Evolutionary conservation across 2,888 invertebrate species (phyloP).

Genomic region (Cancer borealis): DNA sequence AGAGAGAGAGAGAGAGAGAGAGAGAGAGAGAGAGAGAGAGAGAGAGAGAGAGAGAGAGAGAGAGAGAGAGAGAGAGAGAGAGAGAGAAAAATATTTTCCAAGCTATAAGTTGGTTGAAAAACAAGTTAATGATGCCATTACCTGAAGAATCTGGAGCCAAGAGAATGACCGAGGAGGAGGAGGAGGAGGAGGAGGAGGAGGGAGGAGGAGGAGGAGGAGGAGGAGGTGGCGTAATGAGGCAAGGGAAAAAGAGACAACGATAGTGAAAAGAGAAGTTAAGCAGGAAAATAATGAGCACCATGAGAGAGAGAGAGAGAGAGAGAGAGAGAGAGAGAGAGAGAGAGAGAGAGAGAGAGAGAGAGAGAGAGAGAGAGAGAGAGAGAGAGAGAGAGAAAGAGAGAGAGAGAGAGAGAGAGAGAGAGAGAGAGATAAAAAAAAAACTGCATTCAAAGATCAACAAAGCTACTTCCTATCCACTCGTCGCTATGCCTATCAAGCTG

Average conservation of each 20-base stretch:
- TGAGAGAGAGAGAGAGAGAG: neutral
- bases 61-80: conserved; percentile 8
- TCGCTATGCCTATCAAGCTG: neutral
- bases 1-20: conserved; percentile 40
- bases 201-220: neutral
- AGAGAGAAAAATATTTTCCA: neutral
- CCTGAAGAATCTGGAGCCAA: neutral
- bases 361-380: neutral
- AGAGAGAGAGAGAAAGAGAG: neutral
- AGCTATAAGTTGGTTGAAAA: conserved; percentile 10
- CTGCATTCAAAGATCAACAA: too few relatives aligned
- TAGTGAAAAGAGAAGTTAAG: neutral
- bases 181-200: conserved; percentile 25
- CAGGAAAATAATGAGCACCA: neutral
- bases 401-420: neutral
- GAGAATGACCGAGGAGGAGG: neutral
- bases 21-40: conserved; percentile 39
- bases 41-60: conserved; percentile 6
- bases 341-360: conserved; percentile 6
- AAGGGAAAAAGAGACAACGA: neutral
- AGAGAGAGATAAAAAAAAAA: too few relatives aligned
- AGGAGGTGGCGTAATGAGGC: neutral
- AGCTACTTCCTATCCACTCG: neutral
- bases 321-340: conserved; percentile 31
- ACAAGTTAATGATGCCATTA: neutral